Percentiles rank a stretch among this genome's conserved stretches.
Evolutionary conservation across 2,797 vertebrate species (phyloP).

Genomic region (Fratercula arctica): DNA sequence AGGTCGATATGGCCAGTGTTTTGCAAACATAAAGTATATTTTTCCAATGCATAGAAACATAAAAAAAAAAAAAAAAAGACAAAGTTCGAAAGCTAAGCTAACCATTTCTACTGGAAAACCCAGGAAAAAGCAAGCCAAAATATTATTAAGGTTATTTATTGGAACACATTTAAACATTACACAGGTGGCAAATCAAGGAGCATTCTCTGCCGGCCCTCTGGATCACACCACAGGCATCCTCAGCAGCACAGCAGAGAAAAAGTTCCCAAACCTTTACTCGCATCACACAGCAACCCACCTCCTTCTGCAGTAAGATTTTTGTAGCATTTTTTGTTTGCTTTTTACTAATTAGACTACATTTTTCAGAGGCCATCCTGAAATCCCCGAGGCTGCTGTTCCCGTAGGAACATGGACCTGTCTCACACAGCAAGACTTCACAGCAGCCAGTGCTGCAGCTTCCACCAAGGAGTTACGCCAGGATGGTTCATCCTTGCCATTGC

Average conservation of each 20-base stretch:
- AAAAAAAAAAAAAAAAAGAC: not conserved
- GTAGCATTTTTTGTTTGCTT: not conserved
- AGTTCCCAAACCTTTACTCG: not conserved
- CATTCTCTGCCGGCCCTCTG: not conserved
- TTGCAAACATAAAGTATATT: not conserved
- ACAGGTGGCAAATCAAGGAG: not conserved
- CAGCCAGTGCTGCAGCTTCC: rapidly evolving
- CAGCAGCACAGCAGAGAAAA: not conserved
- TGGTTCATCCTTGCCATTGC: not conserved
- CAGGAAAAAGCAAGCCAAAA: not conserved
- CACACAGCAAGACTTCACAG: rapidly evolving
- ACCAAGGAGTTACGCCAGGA: not conserved
- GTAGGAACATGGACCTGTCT: not conserved
- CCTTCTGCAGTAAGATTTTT: not conserved
- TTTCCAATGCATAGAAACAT: not conserved
- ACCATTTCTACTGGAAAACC: not conserved
- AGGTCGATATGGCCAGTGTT: not conserved
- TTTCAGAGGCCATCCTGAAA: not conserved
- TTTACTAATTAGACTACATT: not conserved
- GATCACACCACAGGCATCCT: not conserved
- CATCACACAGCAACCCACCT: not conserved
- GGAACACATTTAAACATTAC: not conserved
- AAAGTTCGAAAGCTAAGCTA: not conserved
- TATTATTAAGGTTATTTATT: not conserved
- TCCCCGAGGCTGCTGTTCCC: rapidly evolving